Evolutionary conservation across 2,797 vertebrate species (phyloP), one percentile per base, ranked within the genome.

Genomic region (Microctenopoma steveboyesi): DNA sequence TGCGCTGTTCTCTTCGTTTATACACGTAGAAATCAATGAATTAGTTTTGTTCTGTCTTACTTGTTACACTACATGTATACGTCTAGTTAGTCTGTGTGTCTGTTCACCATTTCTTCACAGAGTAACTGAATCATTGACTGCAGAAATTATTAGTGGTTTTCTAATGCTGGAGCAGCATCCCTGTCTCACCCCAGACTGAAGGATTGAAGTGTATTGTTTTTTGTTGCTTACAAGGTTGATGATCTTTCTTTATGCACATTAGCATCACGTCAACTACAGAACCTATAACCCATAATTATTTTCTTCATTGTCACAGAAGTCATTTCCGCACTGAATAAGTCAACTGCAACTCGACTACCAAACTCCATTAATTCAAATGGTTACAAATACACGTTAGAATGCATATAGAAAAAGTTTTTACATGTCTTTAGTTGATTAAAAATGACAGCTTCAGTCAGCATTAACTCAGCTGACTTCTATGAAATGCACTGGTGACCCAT

Each of bases 1-100:
- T 14, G 18, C 15, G 54, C 35, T 42, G 35, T 18, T 50, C 3
- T 25, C 33, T 85, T 68, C 59, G 80, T 84, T 81, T 74, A 82
- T 79, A 68, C 54, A 56, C 70, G 68, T 65, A 67, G 73, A 58
- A 61, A 74, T 74, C 64, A 16, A 52, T 45, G 53, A 37, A 50
- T 83, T 79, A 62, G 48, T 64, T 73, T 66, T 64, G 72, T 22
- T 74, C 52, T 18, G 40, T 63, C 42, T 43, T 7, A 18, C 22
- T 54, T 33, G 9, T 49, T 27, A n/a, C 28, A 49, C 25, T 51
- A 15, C 22, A 14, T 12, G 22, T 25, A 13, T 15, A 15, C 4
- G 5, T 15, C 11, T 61, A 70, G 40, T 72, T 64, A 50, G n/a
- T 39, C 33, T 48, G 1, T 35, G 11, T 14, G 13, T 46, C 3